Conservation (phyloP, 2,888 invertebrate species). For the Escarpia spicata region DNA sequence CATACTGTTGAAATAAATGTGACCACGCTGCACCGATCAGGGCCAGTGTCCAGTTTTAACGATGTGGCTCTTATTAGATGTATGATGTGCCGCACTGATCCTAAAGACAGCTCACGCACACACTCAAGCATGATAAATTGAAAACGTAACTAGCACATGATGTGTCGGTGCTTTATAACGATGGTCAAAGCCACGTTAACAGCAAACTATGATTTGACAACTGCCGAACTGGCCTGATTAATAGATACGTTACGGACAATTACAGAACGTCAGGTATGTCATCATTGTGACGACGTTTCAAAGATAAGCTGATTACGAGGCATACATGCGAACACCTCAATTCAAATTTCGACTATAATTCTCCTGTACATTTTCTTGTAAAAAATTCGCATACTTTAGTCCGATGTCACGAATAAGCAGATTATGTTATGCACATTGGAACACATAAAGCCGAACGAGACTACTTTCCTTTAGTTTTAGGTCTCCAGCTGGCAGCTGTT, state of each 20-base stretch:
- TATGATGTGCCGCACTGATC: neutral
- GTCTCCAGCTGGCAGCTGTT: neutral
- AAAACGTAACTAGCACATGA: neutral
- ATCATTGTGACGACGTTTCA: no score
- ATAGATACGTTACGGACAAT: no score
- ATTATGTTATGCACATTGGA: neutral
- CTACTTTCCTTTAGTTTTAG: neutral
- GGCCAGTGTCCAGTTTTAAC: neutral
- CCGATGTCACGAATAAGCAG: neutral
- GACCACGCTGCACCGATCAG: neutral
- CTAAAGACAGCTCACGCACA: neutral
- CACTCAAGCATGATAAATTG: neutral
- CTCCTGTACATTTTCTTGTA: neutral
- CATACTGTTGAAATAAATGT: neutral
- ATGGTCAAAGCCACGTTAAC: neutral
- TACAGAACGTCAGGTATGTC: no score
- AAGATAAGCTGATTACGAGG: no score
- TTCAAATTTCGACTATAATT: no score
- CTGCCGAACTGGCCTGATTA: no score
- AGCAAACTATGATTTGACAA: neutral
- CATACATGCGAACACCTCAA: no score
- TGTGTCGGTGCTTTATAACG: neutral
- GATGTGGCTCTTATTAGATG: neutral
- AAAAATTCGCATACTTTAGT: neutral
- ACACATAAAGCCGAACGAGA: neutral